phyloP scores from a whole-genome alignment of 2,888 invertebrate genomes.

The Tetragnatha montana region DNA sequence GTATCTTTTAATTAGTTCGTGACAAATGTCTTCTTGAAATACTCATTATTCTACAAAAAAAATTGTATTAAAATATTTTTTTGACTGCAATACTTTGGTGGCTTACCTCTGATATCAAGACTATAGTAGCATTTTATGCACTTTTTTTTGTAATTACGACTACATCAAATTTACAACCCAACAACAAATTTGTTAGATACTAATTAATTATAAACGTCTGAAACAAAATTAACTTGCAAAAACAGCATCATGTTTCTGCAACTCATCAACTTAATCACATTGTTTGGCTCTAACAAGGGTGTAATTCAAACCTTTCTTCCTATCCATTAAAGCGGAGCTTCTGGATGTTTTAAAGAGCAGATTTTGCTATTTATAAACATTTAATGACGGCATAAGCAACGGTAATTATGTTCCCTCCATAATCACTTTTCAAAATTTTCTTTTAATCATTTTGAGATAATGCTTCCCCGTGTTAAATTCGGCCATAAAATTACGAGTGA shows the following conservation, averaged over 20 bases:
- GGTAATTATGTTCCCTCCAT: constrained; percentile 14
- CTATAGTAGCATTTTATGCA: too few relatives aligned
- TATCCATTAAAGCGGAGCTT: neutral
- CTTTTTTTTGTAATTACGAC: too few relatives aligned
- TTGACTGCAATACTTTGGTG: too few relatives aligned
- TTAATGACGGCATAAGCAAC: constrained; percentile 23
- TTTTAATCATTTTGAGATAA: neutral
- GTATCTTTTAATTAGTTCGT: too few relatives aligned
- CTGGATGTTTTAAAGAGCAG: neutral
- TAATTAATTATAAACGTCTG: too few relatives aligned
- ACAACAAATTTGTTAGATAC: too few relatives aligned
- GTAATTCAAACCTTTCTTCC: constrained; percentile 22
- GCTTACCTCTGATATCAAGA: too few relatives aligned
- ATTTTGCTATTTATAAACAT: constrained; percentile 24
- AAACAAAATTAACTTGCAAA: too few relatives aligned
- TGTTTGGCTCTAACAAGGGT: constrained; percentile 36
- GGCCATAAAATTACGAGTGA: neutral
- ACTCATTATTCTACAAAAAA: too few relatives aligned
- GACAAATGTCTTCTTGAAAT: too few relatives aligned
- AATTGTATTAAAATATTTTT: too few relatives aligned
- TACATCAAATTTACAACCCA: too few relatives aligned
- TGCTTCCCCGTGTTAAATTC: neutral
- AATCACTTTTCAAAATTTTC: neutral
- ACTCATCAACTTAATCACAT: neutral
- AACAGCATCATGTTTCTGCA: neutral